These are phyloP conservation scores for Eufriesea mexicana DNA, from an alignment of 1,140 invertebrate genomes.

Conservation along the genomic window DNA sequence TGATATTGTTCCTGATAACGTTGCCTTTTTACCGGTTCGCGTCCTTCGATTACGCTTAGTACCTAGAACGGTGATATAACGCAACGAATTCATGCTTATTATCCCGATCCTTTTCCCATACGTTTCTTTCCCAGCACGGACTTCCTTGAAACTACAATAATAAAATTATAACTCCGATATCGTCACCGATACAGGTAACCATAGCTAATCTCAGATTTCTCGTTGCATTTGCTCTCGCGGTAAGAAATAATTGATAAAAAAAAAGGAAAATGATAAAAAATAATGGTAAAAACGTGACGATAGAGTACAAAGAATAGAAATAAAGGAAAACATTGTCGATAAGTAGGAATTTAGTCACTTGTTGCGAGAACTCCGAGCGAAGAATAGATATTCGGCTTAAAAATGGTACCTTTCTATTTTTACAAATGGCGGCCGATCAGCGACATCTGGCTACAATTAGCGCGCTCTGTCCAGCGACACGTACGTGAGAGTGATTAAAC, in stretches of 20 bases:
- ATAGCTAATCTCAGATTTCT: no score
- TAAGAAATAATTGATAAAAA: no score
- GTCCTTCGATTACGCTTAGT: neutral
- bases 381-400: neutral
- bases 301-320: neutral
- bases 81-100: no score
- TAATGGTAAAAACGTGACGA: no score
- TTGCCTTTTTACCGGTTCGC: neutral
- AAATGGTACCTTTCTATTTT: neutral
- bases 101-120: no score
- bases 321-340: neutral
- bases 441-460: neutral
- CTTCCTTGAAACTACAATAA: no score
- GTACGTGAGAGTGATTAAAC: neutral
- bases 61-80: neutral
- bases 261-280: no score
- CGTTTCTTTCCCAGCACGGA: no score
- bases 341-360: neutral
- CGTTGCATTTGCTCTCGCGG: no score
- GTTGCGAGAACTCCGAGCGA: neutral
- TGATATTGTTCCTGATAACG: constrained; percentile 13
- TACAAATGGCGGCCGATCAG: neutral
- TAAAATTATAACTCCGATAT: no score
- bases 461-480: neutral
- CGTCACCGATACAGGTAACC: no score